Base-by-base conservation (phyloP, 2,888 invertebrate species). In the Cerceris ruficornis region DNA sequence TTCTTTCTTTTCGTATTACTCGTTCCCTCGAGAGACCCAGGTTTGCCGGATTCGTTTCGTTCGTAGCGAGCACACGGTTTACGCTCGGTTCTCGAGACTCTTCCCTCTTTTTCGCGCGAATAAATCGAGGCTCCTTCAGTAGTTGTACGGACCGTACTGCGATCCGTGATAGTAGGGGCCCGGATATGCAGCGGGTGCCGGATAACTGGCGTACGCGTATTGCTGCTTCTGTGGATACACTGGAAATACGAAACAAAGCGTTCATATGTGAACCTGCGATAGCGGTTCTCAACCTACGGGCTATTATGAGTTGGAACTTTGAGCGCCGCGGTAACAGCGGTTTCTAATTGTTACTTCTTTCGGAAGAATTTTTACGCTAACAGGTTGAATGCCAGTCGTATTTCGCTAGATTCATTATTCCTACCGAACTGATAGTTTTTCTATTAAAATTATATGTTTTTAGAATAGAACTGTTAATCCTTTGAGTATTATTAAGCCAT, bases 181-280 rank as follows among this genome's bases (percentile, higher is more conserved):
- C 74, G 97, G 96, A 93, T 98, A 98, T 68, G 97, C 96, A 0
- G 96, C 96, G 58, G 95, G 94, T 70, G 94, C 94, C 71, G 97
- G 96, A 92, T 98, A 97, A 75, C 97, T 97, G 68, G 97, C 96
- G 92, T 98, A 98, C 14, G 97, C 97, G 91, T 97, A 97, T 87
- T 97, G 97, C 92, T 98, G 97, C 93, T 98, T 98, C 93, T 98
- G 98, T 66, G 98, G 98, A 93, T 98, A 98, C 89, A 98, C 98
- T 97, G 95, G 59, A 93, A 93, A 61, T 42, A 54, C 28, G 17
- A 17, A 14, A 54, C 5, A 49, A 54, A n/a, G 2, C 39, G 8
- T 43, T 77, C 71, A 67, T n/a, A 49, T 43, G 1, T 59, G 59
- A 15, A 42, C 7, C 14, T 14, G 7, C 46, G 14, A 2, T 8